phyloP scores from a whole-genome alignment of 2,797 vertebrate species.

The Alcedo quadribrachys region DNA sequence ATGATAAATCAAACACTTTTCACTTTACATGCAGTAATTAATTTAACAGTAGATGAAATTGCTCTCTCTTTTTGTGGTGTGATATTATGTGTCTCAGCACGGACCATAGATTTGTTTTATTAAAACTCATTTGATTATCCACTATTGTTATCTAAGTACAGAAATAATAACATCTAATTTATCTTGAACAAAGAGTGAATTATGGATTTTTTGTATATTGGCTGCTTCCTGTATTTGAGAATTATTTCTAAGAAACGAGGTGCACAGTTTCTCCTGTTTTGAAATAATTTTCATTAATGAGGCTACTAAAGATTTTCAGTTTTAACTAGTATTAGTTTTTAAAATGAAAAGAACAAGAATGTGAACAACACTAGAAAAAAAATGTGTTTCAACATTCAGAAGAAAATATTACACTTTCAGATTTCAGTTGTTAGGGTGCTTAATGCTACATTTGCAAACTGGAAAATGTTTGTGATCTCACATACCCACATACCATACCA shows the following conservation, averaged over 20 bases:
- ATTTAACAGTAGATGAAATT: conserved; percentile 50
- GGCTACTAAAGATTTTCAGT: neutral
- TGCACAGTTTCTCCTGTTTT: neutral
- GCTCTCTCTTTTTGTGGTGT: conserved; percentile 9
- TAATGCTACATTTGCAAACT: neutral
- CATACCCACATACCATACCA: neutral
- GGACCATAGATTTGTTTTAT: conserved; percentile 53
- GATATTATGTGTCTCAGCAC: conserved; percentile 36
- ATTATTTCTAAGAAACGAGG: neutral
- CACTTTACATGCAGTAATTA: conserved; percentile 59
- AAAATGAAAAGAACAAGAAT: neutral
- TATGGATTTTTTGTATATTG: neutral
- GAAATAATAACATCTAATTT: neutral
- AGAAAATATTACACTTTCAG: neutral
- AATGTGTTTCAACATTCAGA: neutral
- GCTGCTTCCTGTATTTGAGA: neutral
- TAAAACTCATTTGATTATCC: conserved; percentile 56
- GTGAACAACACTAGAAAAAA: neutral
- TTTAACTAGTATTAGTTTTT: neutral
- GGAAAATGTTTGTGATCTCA: neutral
- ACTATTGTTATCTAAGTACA: neutral
- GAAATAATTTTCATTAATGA: neutral
- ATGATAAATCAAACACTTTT: conserved; percentile 40
- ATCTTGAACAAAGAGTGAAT: neutral
- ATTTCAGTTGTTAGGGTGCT: neutral